Base-by-base conservation (phyloP, 1,140 invertebrate species). In the Macrosteles quadrilineatus region DNA sequence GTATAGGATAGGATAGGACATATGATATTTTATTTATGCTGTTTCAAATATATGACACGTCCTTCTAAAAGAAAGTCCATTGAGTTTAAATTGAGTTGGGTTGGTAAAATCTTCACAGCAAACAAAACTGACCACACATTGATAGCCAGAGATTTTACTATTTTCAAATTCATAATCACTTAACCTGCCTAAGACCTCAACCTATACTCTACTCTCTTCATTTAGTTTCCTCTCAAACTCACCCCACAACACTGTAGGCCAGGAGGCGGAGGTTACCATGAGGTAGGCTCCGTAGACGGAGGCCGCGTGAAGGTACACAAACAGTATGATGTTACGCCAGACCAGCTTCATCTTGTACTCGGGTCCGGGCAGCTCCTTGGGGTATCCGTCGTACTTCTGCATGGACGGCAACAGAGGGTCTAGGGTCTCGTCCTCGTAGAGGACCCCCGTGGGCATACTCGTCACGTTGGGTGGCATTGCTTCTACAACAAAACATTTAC, bases 251-350 rank as follows among this genome's bases (percentile, higher is more conserved):
- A 86, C 83, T 1, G 96, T 97, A 63, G 83, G 77, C 80, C 90
- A 85, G 83, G 91, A 91, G 25, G 94, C 93, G 0, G 88, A 87
- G 9, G 91, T 90, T 11, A 97, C 79, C 73, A 88, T 85, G 0
- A 97, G 84, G 76, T 91, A 97, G 0, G 91, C 74, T 29, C 95
- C 95, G 78, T 96, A 96, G 0, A 98, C 23, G 2, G 94, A 91
- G 25, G 88, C 89, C 14, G 92, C 29, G 81, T 99, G 97, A n/a
- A 99, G 85, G 71, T 90, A 88, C 6, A 82, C 77, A 79, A 98
- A 97, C 0, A 95, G 80, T 4, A 91, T 82, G 11, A 98, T 94
- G 80, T 98, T 99, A 75, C 90, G 87, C 96, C 97, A 98, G 0
- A 98, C 96, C 29, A 96, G 88, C 75, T 90, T 76, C 6, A 83